Evolutionary conservation across 2,113 vertebrate species (phyloP).

Genomic region (Fregata magnificens): DNA sequence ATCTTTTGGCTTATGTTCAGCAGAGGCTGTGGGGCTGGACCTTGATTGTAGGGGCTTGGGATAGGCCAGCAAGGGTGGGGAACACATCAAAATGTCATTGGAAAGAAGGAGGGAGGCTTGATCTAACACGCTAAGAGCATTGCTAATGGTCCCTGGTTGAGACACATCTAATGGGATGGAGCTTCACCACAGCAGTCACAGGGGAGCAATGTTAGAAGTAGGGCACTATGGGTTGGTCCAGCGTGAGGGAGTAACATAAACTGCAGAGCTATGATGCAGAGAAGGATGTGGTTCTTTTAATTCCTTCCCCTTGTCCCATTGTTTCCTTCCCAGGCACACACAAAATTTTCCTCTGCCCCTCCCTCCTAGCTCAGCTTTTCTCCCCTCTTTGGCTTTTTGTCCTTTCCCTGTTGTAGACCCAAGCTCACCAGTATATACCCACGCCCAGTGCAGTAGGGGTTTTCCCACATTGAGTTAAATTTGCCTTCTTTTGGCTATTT

Average conservation of each 20-base stretch:
- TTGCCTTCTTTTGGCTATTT: neutral
- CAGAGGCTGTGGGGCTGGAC: neutral
- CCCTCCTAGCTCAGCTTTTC: slow-evolving; percentile 2
- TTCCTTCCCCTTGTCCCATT: slow-evolving; percentile 32
- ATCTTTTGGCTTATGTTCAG: neutral
- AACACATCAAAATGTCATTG: neutral
- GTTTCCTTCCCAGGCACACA: neutral
- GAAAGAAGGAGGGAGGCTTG: neutral
- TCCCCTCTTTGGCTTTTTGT: neutral
- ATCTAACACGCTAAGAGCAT: neutral
- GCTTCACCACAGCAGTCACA: neutral
- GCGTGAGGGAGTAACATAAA: neutral
- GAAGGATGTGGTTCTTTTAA: slow-evolving; percentile 41
- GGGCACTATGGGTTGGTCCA: neutral
- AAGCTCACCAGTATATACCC: neutral
- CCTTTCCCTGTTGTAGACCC: neutral
- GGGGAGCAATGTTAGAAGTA: neutral
- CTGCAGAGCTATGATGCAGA: slow-evolving; percentile 5
- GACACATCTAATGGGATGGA: neutral
- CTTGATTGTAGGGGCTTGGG: neutral
- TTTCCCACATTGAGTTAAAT: neutral
- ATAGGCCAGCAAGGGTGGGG: neutral
- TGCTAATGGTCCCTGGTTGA: neutral
- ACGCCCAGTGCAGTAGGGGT: neutral
- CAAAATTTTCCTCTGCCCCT: slow-evolving; percentile 2